Conservation (phyloP, 2,888 invertebrate species). For the Listrodromus nycthemerus region DNA sequence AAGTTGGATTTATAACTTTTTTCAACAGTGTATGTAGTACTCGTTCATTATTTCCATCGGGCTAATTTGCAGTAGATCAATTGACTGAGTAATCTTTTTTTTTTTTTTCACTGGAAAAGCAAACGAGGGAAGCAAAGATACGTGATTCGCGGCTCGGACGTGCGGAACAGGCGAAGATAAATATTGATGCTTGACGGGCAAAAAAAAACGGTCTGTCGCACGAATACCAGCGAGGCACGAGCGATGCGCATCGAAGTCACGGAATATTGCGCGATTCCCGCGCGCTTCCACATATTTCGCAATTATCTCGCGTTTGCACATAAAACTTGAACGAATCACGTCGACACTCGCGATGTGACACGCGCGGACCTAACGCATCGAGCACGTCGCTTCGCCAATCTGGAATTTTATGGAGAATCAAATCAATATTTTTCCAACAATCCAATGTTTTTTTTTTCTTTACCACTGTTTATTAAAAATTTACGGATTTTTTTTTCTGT, state of each 20-base stretch:
- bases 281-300: conserved; percentile 13
- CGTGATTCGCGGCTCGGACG: neutral
- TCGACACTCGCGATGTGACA: neutral
- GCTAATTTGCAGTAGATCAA: too few species aligned
- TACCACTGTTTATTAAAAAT: neutral
- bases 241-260: conserved; percentile 8
- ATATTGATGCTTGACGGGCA: neutral
- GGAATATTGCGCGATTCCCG: conserved; percentile 41
- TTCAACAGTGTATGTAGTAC: too few species aligned
- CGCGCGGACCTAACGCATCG: neutral
- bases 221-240: conserved; percentile 40
- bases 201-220: conserved; percentile 27
- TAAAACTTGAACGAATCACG: conserved; percentile 11
- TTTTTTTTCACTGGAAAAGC: neutral
- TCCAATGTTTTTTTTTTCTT: neutral
- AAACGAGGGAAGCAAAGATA: neutral
- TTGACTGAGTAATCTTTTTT: too few species aligned
- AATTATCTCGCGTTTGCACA: conserved; percentile 27
- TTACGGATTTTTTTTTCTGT: neutral
- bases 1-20: too few species aligned
- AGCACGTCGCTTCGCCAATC: neutral
- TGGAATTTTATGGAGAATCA: neutral
- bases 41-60: too few species aligned
- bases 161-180: neutral
- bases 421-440: neutral